Percentiles rank a stretch among this genome's conserved stretches.
Conservation (phyloP, 1,140 invertebrate species). For the Holcopasites calliopsidis region DNA sequence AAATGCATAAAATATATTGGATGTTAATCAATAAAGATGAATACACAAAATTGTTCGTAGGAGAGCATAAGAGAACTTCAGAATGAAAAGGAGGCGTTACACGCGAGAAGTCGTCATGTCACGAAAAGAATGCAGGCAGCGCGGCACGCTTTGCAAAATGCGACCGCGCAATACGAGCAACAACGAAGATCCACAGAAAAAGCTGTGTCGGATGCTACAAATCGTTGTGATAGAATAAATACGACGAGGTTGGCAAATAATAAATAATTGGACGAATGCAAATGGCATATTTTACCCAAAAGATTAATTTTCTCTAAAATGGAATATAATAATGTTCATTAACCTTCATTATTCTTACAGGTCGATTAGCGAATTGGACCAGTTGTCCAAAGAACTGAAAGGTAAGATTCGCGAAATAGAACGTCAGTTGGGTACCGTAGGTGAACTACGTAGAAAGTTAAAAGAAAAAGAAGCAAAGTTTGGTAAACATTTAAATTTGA, state of each 20-base stretch:
- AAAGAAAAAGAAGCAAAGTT: conserved; percentile 64
- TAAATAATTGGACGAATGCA: too few relatives aligned
- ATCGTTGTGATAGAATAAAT: conserved; percentile 74
- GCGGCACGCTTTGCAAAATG: conserved; percentile 56
- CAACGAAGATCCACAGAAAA: conserved; percentile 64
- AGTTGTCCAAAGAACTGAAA: conserved; percentile 51
- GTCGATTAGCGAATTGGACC: conserved; percentile 59
- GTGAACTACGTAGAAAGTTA: conserved; percentile 63
- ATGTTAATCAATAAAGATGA: too few relatives aligned
- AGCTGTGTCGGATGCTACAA: conserved; percentile 65
- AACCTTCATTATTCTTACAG: conserved; percentile 47
- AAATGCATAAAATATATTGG: too few relatives aligned
- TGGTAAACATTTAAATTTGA: conserved; percentile 50
- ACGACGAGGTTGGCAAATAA: conserved; percentile 72
- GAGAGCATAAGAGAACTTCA: conserved; percentile 69
- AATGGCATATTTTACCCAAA: too few relatives aligned
- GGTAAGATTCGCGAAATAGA: conserved; percentile 68
- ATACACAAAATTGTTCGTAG: conserved; percentile 53
- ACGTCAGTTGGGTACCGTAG: conserved; percentile 62
- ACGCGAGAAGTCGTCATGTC: conserved; percentile 41
- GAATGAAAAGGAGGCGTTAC: conserved; percentile 64
- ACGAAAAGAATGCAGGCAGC: conserved; percentile 41
- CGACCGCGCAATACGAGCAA: conserved; percentile 56
- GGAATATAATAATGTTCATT: neutral
- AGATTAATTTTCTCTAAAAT: neutral